phyloP scores from a whole-genome alignment of 2,888 invertebrate species.

The Elysia crispata region DNA sequence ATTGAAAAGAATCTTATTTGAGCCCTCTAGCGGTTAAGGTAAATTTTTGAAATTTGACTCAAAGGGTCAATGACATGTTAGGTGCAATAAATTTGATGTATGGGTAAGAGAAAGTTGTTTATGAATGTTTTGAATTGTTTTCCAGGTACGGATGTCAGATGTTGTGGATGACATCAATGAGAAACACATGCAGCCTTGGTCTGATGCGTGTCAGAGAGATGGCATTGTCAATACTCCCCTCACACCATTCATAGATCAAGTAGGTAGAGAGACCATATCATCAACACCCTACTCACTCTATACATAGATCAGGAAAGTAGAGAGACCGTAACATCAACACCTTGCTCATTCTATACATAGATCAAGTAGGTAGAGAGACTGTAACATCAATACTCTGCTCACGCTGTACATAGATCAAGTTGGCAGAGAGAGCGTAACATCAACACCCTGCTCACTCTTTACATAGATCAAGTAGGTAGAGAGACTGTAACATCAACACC shows the following conservation, averaged over 20 bases:
- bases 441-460: conserved; percentile 93
- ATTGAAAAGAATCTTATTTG: too few species aligned
- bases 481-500: not conserved
- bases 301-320: conserved; percentile 68
- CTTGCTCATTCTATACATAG: conserved; percentile 91
- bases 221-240: conserved; percentile 89
- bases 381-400: not conserved
- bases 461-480: conserved; percentile 84
- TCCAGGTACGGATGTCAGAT: conserved; percentile 86
- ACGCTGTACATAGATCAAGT: not conserved
- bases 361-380: conserved; percentile 80
- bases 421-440: conserved; percentile 84
- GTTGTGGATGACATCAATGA: conserved; percentile 95
- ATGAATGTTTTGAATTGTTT: too few species aligned
- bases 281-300: not conserved
- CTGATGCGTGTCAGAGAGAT: conserved; percentile 87
- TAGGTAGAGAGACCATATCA: conserved; percentile 46
- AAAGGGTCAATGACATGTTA: too few species aligned
- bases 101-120: too few species aligned
- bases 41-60: too few species aligned
- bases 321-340: conserved; percentile 87
- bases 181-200: conserved; percentile 95
- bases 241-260: conserved; percentile 91
- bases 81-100: too few species aligned
- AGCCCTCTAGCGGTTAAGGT: too few species aligned